Evolutionary conservation across 2,113 vertebrate species (phyloP).

Genomic region (Benitochromis conjunctus): DNA sequence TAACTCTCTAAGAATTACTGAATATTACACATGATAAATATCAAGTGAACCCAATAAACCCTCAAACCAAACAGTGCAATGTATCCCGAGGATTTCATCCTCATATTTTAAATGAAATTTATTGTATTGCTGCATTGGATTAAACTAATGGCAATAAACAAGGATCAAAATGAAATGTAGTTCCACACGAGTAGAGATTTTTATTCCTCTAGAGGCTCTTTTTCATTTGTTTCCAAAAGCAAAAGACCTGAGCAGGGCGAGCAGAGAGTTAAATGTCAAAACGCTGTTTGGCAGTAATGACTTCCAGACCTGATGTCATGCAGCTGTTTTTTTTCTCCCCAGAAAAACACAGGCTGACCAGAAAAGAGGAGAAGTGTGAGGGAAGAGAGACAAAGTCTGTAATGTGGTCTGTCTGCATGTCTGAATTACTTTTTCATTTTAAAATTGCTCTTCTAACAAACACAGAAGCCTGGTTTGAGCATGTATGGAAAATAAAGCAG

Average conservation of each 20-base stretch:
- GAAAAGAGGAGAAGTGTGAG: constrained; percentile 43
- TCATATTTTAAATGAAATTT: neutral
- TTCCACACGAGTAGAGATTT: neutral
- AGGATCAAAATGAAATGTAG: neutral
- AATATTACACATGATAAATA: neutral
- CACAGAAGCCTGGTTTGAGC: constrained; percentile 22
- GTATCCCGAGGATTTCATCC: neutral
- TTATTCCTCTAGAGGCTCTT: neutral
- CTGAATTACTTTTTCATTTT: constrained; percentile 54
- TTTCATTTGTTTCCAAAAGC: constrained; percentile 26
- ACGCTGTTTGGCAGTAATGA: constrained; percentile 61
- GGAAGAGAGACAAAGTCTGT: constrained; percentile 39
- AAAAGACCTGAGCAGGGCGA: neutral
- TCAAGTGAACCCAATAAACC: neutral
- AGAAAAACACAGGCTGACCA: constrained; percentile 64
- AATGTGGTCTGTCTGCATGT: constrained; percentile 59
- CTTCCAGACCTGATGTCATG: constrained; percentile 78
- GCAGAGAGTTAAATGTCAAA: constrained; percentile 60
- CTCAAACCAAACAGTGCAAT: neutral
- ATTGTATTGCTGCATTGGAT: neutral
- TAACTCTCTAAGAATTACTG: neutral
- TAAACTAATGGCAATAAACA: neutral
- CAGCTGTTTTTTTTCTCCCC: constrained; percentile 53
- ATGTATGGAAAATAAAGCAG: constrained; percentile 21
- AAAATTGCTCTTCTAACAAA: constrained; percentile 27